These are phyloP conservation scores for Epinephelus cyanopodus DNA, from an alignment of 2,113 vertebrate genomes.

Conservation along the genomic window DNA sequence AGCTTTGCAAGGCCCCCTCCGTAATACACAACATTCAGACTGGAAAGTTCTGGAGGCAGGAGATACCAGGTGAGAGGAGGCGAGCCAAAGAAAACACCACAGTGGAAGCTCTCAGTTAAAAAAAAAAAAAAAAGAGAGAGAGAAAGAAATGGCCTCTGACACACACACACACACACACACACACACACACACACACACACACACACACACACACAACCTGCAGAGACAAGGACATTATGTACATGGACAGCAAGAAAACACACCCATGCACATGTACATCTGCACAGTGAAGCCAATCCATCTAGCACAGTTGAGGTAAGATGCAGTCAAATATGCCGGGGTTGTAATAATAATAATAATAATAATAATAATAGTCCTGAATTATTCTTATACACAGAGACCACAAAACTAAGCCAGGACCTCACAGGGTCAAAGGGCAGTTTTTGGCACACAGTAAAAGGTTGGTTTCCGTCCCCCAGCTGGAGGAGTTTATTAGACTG, in stretches of 20 bases:
- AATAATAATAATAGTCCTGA: slow-evolving; percentile 82
- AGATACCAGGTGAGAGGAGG: slow-evolving; percentile 47
- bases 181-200: no score
- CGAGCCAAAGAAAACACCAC: slow-evolving; percentile 32
- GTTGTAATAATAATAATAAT: slow-evolving; percentile 78
- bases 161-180: slow-evolving; percentile 38
- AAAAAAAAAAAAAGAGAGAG: not conserved
- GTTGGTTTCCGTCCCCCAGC: slow-evolving; percentile 57
- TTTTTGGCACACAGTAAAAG: slow-evolving; percentile 77
- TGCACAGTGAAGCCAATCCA: slow-evolving; percentile 92
- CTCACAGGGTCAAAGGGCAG: slow-evolving; percentile 54
- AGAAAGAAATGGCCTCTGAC: slow-evolving; percentile 45
- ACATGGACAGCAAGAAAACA: slow-evolving; percentile 46
- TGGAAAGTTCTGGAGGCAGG: slow-evolving; percentile 62
- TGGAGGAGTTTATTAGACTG: slow-evolving; percentile 32
- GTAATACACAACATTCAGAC: slow-evolving; percentile 55
- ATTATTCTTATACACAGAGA: slow-evolving; percentile 87
- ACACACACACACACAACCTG: slow-evolving; percentile 25
- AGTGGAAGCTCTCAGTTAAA: slow-evolving; percentile 65
- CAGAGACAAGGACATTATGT: slow-evolving; percentile 44
- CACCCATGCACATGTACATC: slow-evolving; percentile 75
- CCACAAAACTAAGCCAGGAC: slow-evolving; percentile 49
- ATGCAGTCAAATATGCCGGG: slow-evolving; percentile 90
- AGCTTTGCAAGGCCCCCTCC: slow-evolving; percentile 9
- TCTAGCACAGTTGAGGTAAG: slow-evolving; percentile 95